Percentiles rank a stretch among this genome's conserved stretches.
phyloP scores from a whole-genome alignment of 2,113 vertebrate species.

The Oreochromis aureus region DNA sequence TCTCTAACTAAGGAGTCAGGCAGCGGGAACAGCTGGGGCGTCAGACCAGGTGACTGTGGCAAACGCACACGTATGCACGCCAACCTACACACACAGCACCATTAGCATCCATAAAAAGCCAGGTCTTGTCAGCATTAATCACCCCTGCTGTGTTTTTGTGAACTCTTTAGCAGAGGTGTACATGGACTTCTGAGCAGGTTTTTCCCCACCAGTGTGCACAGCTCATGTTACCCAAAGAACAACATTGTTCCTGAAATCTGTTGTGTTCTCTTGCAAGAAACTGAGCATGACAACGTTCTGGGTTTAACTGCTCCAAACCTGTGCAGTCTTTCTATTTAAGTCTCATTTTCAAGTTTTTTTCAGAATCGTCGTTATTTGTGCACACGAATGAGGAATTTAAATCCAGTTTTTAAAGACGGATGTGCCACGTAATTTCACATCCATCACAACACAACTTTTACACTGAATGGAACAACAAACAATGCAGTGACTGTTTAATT shows the following conservation, averaged over 20 bases:
- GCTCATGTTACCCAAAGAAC: not conserved
- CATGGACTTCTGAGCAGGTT: constrained; percentile 9
- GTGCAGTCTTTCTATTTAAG: not conserved
- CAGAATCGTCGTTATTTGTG: fast-evolving
- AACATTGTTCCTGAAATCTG: not conserved
- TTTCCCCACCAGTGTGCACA: constrained; percentile 11
- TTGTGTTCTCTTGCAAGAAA: not conserved
- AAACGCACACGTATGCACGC: not conserved
- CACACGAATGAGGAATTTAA: not conserved
- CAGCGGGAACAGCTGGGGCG: constrained; percentile 13
- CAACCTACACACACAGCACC: not conserved
- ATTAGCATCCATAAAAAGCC: constrained; percentile 58
- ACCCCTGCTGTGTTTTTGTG: constrained; percentile 21
- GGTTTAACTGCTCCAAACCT: not conserved
- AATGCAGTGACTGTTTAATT: not conserved
- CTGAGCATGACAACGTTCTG: fast-evolving
- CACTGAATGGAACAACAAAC: not conserved
- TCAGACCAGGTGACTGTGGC: constrained; percentile 12
- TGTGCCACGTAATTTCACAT: not conserved
- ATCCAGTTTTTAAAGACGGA: not conserved
- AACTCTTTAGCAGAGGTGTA: constrained; percentile 12
- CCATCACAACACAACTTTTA: not conserved
- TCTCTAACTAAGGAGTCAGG: constrained; percentile 14
- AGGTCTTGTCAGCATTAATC: constrained; percentile 61
- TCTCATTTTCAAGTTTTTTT: not conserved